phyloP scores from a whole-genome alignment of 2,888 invertebrate species.

The Drosophila nr. fundita region DNA sequence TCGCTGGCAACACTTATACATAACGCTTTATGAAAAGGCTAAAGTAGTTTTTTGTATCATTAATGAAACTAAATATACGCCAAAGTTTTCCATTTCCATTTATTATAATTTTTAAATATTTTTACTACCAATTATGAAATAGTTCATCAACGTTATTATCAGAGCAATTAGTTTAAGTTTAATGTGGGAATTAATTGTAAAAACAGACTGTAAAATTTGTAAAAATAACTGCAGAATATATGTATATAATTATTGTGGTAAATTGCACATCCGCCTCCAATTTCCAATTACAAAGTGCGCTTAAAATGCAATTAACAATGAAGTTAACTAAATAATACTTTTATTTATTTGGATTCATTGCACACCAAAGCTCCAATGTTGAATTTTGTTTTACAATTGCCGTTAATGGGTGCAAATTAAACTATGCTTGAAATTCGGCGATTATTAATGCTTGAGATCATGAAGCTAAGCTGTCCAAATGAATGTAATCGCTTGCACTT shows the following conservation, averaged over 20 bases:
- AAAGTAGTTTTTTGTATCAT: background rate
- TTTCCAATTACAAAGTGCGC: background rate
- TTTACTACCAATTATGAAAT: background rate
- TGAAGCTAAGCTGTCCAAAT: conserved; percentile 33
- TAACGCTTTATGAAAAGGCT: background rate
- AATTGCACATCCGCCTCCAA: background rate
- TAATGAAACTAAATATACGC: background rate
- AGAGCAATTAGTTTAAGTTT: background rate
- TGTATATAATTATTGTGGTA: background rate
- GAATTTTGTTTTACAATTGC: background rate
- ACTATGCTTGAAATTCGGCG: conserved; percentile 18
- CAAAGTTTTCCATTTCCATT: background rate
- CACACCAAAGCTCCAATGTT: background rate
- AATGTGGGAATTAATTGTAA: background rate
- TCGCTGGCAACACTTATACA: background rate
- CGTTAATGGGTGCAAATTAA: conserved; percentile 7
- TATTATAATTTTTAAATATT: background rate
- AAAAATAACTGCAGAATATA: background rate
- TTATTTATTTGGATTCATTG: conserved; percentile 3
- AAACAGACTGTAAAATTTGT: background rate
- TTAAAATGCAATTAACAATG: background rate
- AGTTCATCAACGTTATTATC: background rate
- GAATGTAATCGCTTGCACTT: conserved; percentile 34
- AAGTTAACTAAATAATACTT: background rate
- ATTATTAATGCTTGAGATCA: conserved; percentile 28